These are phyloP conservation scores for Polia nebulosa DNA, from an alignment of 2,888 invertebrate genomes.

Conservation along the genomic window DNA sequence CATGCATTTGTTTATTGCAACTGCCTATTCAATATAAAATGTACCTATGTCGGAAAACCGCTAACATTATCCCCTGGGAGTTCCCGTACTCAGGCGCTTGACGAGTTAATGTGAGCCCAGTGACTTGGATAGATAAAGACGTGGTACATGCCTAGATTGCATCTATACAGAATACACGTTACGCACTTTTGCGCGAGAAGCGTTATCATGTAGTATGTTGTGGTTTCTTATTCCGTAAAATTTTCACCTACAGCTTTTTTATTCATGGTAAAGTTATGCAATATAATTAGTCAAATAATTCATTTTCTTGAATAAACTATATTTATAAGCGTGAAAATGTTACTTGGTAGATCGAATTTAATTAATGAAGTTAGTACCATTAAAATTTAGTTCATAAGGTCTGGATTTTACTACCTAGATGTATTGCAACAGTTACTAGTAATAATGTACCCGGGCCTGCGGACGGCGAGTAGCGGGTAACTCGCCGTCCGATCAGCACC, in stretches of 20 bases:
- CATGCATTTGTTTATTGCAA: neutral
- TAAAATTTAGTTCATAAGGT: neutral
- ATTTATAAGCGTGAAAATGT: neutral
- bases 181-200: slow-evolving; percentile 54
- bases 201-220: slow-evolving; percentile 27
- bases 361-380: neutral
- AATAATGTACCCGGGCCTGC: too few species aligned
- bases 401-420: neutral
- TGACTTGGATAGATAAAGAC: slow-evolving; percentile 66
- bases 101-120: slow-evolving; percentile 53
- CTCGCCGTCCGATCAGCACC: too few species aligned
- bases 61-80: slow-evolving; percentile 27
- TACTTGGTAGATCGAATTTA: neutral
- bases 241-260: slow-evolving; percentile 1
- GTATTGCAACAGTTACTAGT: neutral
- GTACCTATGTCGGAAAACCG: slow-evolving; percentile 13
- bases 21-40: too few species aligned
- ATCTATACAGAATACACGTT: slow-evolving; percentile 57
- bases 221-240: slow-evolving; percentile 22
- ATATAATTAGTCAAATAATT: neutral
- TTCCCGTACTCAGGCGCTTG: slow-evolving; percentile 29
- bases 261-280: neutral
- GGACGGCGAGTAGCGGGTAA: too few species aligned
- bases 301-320: neutral
- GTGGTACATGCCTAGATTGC: slow-evolving; percentile 52